These are phyloP conservation scores for Eupithecia dodoneata DNA, from an alignment of 2,888 invertebrate genomes.

Conservation along the genomic window DNA sequence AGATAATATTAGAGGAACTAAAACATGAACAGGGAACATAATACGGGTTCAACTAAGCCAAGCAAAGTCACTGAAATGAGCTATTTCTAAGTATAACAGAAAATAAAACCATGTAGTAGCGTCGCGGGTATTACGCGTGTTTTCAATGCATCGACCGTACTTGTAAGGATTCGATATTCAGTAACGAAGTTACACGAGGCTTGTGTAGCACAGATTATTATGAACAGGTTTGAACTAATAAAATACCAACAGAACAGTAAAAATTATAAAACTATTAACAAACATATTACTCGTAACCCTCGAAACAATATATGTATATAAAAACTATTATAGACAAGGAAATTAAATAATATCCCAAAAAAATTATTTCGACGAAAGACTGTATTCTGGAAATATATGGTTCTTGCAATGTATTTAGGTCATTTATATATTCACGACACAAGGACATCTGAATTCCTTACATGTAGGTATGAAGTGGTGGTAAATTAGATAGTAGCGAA, in stretches of 20 bases:
- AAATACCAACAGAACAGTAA: background rate
- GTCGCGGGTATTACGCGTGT: slow-evolving; percentile 27
- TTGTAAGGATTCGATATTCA: slow-evolving; percentile 32
- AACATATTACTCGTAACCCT: background rate
- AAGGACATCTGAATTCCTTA: too few species aligned
- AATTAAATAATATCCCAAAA: too few species aligned
- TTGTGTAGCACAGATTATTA: background rate
- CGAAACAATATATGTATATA: background rate
- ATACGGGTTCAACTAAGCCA: background rate
- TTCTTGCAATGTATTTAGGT: background rate
- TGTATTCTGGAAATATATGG: background rate
- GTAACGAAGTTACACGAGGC: slow-evolving; percentile 15
- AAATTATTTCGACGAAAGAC: background rate
- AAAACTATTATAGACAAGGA: background rate
- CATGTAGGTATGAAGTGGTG: too few species aligned
- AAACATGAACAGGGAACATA: background rate
- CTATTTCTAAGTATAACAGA: background rate
- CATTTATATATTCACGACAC: background rate
- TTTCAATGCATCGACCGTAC: slow-evolving; percentile 33
- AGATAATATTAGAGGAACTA: background rate
- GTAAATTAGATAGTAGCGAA: too few species aligned
- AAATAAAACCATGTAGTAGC: slow-evolving; percentile 2
- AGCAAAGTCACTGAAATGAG: background rate
- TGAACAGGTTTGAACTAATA: background rate
- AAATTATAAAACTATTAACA: background rate